phyloP scores from a whole-genome alignment of 2,888 invertebrate species.

The Mimachlamys varia region DNA sequence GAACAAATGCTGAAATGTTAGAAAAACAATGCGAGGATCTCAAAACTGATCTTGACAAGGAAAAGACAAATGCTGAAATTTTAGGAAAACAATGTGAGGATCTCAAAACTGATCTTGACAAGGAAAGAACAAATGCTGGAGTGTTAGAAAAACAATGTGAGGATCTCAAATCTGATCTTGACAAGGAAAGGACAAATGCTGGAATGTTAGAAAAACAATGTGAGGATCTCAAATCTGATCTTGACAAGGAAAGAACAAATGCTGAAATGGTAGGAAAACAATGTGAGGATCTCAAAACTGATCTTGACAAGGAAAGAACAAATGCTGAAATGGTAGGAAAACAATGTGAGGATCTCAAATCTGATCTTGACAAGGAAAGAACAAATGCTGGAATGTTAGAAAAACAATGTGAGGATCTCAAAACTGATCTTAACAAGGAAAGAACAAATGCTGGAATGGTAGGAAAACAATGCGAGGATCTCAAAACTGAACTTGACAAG shows the following conservation, averaged over 20 bases:
- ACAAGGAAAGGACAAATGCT: not conserved
- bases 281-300: not conserved
- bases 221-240: not conserved
- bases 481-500: not conserved
- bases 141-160: not conserved
- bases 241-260: not conserved
- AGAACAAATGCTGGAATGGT: not conserved
- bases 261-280: not conserved
- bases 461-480: not conserved
- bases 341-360: not conserved
- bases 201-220: not conserved
- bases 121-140: not conserved
- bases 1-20: not conserved
- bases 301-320: not conserved
- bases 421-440: not conserved
- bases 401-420: not conserved
- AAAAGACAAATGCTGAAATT: not conserved
- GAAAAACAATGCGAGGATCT: not conserved
- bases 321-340: not conserved
- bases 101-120: not conserved
- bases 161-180: not conserved
- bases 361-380: not conserved
- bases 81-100: not conserved
- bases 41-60: not conserved
- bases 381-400: not conserved